Percentiles rank a stretch among this genome's conserved stretches.
These are phyloP conservation scores for Sebastes hubbsi DNA, from an alignment of 2,797 vertebrate species.

Conservation along the genomic window DNA sequence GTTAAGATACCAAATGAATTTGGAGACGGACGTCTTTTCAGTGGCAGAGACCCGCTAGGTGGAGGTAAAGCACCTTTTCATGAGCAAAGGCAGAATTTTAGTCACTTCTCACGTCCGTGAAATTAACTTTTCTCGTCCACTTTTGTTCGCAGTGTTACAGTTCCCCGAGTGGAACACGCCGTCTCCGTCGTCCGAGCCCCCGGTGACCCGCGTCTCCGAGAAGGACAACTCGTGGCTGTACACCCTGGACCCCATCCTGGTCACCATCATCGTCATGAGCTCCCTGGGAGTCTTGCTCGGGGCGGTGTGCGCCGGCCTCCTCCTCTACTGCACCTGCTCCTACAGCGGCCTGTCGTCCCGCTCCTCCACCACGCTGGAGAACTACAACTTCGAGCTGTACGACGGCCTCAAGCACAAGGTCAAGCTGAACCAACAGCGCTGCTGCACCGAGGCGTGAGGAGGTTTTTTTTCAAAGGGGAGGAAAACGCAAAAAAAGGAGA, in stretches of 20 bases:
- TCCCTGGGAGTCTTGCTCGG: conserved; percentile 94
- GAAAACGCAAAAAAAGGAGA: neutral
- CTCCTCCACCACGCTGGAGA: conserved; percentile 96
- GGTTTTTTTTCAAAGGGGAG: neutral
- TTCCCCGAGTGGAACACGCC: conserved; percentile 83
- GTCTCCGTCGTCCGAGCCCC: conserved; percentile 85
- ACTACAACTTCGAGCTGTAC: conserved; percentile 99
- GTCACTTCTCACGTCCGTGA: neutral
- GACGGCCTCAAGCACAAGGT: conserved; percentile 99
- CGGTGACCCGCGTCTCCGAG: conserved; percentile 84
- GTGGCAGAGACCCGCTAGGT: conserved; percentile 60
- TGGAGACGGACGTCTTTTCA: conserved; percentile 77
- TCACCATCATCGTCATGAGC: conserved; percentile 99
- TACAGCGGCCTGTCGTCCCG: conserved; percentile 93
- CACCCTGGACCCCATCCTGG: conserved; percentile 95
- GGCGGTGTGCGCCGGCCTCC: conserved; percentile 94
- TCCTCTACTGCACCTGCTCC: conserved; percentile 97
- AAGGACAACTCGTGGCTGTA: conserved; percentile 97
- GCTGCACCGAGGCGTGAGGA: conserved; percentile 88
- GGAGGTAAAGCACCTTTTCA: conserved; percentile 65
- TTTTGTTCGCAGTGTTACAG: conserved; percentile 78
- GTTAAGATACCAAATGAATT: conserved; percentile 67
- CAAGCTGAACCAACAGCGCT: conserved; percentile 98
- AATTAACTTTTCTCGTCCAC: neutral
- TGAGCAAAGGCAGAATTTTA: neutral